phyloP scores from a whole-genome alignment of 2,113 vertebrate species.

The Carassius auratus region DNA sequence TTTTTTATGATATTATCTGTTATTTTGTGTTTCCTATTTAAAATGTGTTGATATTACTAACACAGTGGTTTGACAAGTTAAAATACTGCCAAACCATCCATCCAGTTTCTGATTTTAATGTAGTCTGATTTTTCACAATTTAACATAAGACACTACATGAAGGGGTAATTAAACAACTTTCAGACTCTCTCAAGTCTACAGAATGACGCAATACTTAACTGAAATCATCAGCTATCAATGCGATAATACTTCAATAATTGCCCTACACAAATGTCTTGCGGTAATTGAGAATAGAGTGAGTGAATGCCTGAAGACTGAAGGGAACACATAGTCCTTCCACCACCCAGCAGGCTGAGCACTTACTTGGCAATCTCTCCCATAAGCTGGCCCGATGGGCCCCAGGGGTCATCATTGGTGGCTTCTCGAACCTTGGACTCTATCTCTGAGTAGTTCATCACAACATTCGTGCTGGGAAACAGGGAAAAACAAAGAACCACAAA shows the following conservation, averaged over 20 bases:
- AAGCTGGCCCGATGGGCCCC: conserved; percentile 98
- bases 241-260: background rate
- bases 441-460: conserved; percentile 99
- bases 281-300: background rate
- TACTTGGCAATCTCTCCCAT: conserved; percentile 99
- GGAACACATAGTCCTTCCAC: background rate
- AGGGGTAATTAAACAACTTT: background rate
- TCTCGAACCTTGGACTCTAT: conserved; percentile 99
- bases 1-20: background rate
- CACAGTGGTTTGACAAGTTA: background rate
- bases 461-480: conserved; percentile 85
- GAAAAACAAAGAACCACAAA: conserved; percentile 27
- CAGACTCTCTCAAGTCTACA: background rate
- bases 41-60: background rate
- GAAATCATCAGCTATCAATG: conserved; percentile 14
- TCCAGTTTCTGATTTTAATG: too few relatives aligned
- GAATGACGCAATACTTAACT: background rate
- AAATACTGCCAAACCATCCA: background rate
- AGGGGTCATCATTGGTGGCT: conserved; percentile 98
- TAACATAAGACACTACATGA: background rate
- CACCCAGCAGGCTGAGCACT: conserved; percentile 67
- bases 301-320: conserved; percentile 10
- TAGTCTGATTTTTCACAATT: background rate
- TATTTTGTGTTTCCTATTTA: background rate
- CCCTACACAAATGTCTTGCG: background rate